A percentile compares a stretch with the other conserved stretches of the same genome.
phyloP scores from a whole-genome alignment of 2,113 vertebrate species.

The Harpagus bidentatus region DNA sequence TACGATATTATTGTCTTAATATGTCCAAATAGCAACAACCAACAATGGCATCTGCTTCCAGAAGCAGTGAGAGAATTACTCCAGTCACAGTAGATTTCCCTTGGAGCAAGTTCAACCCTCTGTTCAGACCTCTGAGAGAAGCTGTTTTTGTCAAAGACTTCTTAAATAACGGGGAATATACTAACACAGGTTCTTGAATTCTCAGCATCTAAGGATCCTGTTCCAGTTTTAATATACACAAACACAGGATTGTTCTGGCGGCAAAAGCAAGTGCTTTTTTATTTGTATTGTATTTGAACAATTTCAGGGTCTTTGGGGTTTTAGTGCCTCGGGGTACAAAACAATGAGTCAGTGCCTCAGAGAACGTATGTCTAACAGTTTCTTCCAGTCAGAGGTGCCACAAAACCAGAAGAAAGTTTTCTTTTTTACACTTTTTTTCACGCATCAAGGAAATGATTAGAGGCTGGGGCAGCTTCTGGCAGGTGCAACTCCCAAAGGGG shows the following conservation, averaged over 20 bases:
- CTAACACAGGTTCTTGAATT: neutral
- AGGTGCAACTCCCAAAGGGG: neutral
- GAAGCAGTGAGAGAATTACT: neutral
- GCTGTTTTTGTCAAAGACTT: neutral
- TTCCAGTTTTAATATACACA: neutral
- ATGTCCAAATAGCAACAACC: neutral
- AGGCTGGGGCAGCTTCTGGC: neutral
- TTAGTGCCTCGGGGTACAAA: neutral
- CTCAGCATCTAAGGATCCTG: neutral
- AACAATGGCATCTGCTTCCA: neutral
- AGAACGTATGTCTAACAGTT: neutral
- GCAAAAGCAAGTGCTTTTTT: neutral
- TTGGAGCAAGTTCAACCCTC: neutral
- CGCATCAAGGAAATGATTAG: neutral
- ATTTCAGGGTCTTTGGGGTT: neutral
- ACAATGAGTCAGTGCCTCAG: neutral
- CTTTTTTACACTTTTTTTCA: neutral
- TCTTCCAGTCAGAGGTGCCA: neutral
- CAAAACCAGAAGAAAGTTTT: neutral
- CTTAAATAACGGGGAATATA: neutral
- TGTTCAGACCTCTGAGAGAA: neutral
- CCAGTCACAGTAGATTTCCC: neutral
- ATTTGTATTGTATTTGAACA: neutral
- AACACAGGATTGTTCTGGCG: neutral
- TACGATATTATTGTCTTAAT: neutral